Evolutionary conservation across 2,888 invertebrate genomes (phyloP), one percentile per base, ranked within the genome.

Genomic region (Iselma pallidipennis): DNA sequence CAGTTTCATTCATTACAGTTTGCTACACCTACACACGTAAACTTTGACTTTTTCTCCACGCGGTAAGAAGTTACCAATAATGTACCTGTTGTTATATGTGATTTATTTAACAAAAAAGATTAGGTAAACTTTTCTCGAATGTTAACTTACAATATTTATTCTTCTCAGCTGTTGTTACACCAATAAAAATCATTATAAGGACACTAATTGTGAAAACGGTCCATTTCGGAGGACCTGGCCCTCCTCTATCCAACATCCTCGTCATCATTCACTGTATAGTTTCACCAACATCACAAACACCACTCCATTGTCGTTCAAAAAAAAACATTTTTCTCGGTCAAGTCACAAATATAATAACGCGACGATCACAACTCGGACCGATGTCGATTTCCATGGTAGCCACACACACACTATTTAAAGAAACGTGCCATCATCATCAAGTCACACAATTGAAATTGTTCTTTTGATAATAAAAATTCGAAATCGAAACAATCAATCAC

Each of bases 121-220:
- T 37, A 16, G n/a, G 42, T 23, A 21, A 16, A 49, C 19, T 49
- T 7, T 49, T 4, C n/a, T n/a, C n/a, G n/a, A n/a, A 2, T 49
- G 23, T 37, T 7, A 29, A 79, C 80, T 80, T 72, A 80, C 80
- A 80, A 63, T 78, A 78, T 76, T 80, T 80, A 71, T 76, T 80
- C 69, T 80, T 80, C 66, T 80, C 80, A 21, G 77, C 74, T 37
- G 72, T 61, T 52, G 69, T 68, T 59, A 70, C 49, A 55, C 55
- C 62, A 61, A 73, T 69, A 68, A 71, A 66, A 65, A 68, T 66
- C 57, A 73, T 55, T 62, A 77, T 64, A 58, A 79, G 57, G 65
- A 74, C 67, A 59, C 71, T 70, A 63, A 73, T 60, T 63, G 66
- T 67, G 66, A 74, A 60, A 52, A 74, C 42, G 55, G 71, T 64